Percentiles rank a stretch among this genome's conserved stretches.
Conservation (phyloP, 64 coral and sea anemone species). For the Montipora efflorescens region DNA sequence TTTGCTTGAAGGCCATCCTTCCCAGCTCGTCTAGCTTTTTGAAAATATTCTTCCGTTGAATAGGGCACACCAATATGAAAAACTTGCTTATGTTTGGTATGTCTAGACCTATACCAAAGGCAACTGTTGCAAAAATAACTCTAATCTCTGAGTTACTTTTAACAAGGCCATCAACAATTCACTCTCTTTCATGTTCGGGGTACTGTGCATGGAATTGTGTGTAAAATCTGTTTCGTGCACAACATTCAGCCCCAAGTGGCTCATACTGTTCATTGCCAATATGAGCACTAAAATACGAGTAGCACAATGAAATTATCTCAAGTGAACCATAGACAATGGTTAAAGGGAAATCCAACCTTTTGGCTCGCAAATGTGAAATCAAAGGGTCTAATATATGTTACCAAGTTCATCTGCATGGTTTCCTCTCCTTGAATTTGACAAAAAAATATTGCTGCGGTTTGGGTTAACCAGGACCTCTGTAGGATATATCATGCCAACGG, state of each 20-base stretch:
- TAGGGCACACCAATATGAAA: conserved; percentile 58
- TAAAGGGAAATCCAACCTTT: conserved; percentile 31
- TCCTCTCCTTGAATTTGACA: neutral
- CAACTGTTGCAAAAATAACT: conserved; percentile 55
- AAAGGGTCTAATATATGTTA: conserved; percentile 2
- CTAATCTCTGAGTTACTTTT: conserved; percentile 16
- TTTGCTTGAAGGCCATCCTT: conserved; percentile 39
- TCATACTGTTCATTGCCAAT: conserved; percentile 22
- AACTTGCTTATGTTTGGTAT: conserved; percentile 21
- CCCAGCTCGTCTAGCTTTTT: conserved; percentile 32
- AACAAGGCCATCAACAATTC: conserved; percentile 39
- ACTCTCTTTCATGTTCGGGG: conserved; percentile 22
- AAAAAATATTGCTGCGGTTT: conserved; percentile 55
- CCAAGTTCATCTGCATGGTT: neutral
- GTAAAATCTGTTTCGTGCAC: conserved; percentile 34
- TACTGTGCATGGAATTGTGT: conserved; percentile 64
- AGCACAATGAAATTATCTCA: neutral
- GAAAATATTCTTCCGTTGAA: conserved; percentile 55
- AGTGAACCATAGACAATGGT: neutral
- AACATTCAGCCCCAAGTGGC: neutral
- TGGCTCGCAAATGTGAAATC: neutral
- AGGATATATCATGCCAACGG: conserved; percentile 36
- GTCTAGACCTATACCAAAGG: conserved; percentile 54
- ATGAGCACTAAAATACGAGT: neutral
- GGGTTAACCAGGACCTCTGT: conserved; percentile 31